A percentile compares a stretch with the other conserved stretches of the same genome.
These are phyloP conservation scores for Luscinia megarhynchos DNA, from an alignment of 2,797 vertebrate species.

Conservation along the genomic window DNA sequence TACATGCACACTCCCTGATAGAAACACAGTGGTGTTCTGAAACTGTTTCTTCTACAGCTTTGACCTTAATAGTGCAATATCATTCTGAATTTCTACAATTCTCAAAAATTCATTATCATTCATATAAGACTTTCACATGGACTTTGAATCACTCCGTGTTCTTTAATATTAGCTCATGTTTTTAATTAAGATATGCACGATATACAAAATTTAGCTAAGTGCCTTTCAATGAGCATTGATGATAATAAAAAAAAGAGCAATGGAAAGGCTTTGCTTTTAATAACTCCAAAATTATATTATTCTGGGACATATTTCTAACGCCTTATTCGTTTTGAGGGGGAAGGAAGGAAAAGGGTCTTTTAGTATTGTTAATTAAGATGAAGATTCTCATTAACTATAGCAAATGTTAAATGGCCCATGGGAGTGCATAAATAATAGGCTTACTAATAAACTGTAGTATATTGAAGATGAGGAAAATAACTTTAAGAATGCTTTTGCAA, in stretches of 20 bases:
- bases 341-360: background rate
- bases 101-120: conserved; percentile 25
- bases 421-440: conserved; percentile 41
- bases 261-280: conserved; percentile 1
- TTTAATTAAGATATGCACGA: conserved; percentile 49
- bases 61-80: background rate
- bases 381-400: conserved; percentile 63
- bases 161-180: conserved; percentile 11
- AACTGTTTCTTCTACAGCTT: background rate
- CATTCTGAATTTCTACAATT: conserved; percentile 2
- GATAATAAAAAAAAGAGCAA: conserved; percentile 40
- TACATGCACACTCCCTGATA: background rate
- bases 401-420: conserved; percentile 55
- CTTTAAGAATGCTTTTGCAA: conserved; percentile 43
- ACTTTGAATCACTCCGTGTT: background rate
- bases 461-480: conserved; percentile 40
- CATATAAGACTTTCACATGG: background rate
- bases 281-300: conserved; percentile 29
- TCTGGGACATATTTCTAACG: conserved; percentile 13
- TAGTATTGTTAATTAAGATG: conserved; percentile 61
- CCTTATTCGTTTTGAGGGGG: background rate
- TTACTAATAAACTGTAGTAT: conserved; percentile 58
- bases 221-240: conserved; percentile 33
- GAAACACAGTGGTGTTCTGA: background rate
- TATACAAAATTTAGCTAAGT: background rate